These are phyloP conservation scores for Proisotoma minuta DNA, from an alignment of 2,888 invertebrate genomes.

Conservation along the genomic window DNA sequence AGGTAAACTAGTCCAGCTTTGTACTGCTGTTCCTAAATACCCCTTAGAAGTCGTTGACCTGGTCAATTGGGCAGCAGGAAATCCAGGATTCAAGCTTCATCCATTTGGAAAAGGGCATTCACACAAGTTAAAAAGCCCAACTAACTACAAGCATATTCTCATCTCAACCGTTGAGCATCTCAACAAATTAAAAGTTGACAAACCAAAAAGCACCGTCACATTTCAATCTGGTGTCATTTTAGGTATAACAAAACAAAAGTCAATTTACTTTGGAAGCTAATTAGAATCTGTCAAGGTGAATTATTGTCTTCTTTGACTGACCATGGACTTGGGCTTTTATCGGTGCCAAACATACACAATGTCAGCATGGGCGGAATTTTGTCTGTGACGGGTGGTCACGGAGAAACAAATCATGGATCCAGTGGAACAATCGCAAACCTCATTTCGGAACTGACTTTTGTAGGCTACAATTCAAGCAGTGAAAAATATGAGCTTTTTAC, in stretches of 20 bases:
- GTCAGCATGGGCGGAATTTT: not conserved
- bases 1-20: not conserved
- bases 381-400: not conserved
- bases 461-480: not conserved
- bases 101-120: not conserved
- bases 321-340: not conserved
- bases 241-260: not conserved
- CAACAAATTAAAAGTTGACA: not conserved
- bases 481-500: not conserved
- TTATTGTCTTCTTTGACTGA: not conserved
- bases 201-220: not conserved
- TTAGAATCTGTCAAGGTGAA: not conserved
- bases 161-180: not conserved
- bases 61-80: not conserved
- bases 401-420: not conserved
- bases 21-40: not conserved
- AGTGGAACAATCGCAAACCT: not conserved
- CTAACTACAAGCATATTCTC: not conserved
- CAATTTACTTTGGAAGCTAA: no score
- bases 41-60: not conserved
- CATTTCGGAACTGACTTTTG: not conserved
- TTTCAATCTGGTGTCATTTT: not conserved
- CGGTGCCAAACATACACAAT: not conserved
- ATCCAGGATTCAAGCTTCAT: no score
- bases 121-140: not conserved